Percentiles rank a stretch among this genome's conserved stretches.
phyloP scores from a whole-genome alignment of 2,888 invertebrate genomes.

The Brachycybe producta region DNA sequence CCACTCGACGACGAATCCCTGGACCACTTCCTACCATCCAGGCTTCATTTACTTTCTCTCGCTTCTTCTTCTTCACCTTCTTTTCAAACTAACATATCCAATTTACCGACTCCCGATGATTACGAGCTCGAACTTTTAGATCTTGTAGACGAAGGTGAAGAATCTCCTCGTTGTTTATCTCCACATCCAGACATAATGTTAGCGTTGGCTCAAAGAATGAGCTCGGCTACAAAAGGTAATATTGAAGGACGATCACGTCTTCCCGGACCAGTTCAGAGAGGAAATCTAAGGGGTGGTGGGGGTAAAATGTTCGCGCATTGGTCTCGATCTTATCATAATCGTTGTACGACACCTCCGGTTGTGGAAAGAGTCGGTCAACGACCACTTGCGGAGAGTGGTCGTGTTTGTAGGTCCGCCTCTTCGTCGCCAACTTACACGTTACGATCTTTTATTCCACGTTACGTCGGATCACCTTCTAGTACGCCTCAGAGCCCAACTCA shows the following conservation, averaged over 20 bases:
- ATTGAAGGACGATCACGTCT: too few relatives aligned
- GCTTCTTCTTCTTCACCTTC: background rate
- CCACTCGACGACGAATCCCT: background rate
- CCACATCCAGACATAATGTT: background rate
- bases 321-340: background rate
- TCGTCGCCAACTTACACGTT: constrained; percentile 1
- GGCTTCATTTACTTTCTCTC: constrained; percentile 3
- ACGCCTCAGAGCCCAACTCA: background rate
- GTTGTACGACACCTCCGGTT: constrained; percentile 6
- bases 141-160: background rate
- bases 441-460: constrained; percentile 6
- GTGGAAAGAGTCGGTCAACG: background rate
- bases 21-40: background rate
- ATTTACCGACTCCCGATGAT: background rate
- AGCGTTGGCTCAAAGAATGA: background rate
- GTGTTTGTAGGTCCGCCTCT: constrained; percentile 8
- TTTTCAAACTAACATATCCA: background rate
- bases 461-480: constrained; percentile 1
- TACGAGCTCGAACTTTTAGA: constrained; percentile 5
- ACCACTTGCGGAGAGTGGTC: background rate
- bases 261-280: background rate
- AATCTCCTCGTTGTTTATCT: background rate
- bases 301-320: constrained; percentile 5
- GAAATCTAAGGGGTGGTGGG: background rate
- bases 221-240: too few relatives aligned